Conservation (phyloP, 2,797 vertebrate genomes). For the Fringilla coelebs region DNA sequence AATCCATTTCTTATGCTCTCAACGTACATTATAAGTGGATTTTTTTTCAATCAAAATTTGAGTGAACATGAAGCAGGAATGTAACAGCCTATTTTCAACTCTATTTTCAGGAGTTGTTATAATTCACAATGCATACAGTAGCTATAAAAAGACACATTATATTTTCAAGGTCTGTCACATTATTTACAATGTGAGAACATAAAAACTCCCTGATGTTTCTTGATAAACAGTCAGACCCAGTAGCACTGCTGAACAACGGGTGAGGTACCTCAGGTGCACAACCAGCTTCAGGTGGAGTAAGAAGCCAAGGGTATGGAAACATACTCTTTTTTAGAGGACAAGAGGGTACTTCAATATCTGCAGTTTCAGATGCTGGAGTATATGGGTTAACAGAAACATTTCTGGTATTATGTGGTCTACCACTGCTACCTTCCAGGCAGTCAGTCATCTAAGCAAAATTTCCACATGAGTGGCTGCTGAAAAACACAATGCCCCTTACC, state of each 20-base stretch:
- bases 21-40: neutral
- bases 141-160: constrained; percentile 69
- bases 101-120: constrained; percentile 62
- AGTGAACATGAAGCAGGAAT: neutral
- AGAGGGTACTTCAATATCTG: neutral
- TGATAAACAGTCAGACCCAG: constrained; percentile 43
- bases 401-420: constrained; percentile 32
- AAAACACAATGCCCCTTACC: constrained; percentile 63
- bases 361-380: constrained; percentile 9
- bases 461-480: constrained; percentile 62
- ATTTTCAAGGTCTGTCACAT: constrained; percentile 73
- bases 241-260: neutral
- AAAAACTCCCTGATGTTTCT: constrained; percentile 49
- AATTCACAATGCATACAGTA: constrained; percentile 57
- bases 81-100: constrained; percentile 50
- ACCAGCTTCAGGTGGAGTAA: constrained; percentile 28
- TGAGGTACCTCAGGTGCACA: constrained; percentile 5
- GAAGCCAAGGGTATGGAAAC: constrained; percentile 47
- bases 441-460: constrained; percentile 63
- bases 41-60: neutral
- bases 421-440: constrained; percentile 64
- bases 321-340: constrained; percentile 32
- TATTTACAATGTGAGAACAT: constrained; percentile 59
- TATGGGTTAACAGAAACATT: constrained; percentile 46
- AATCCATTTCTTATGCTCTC: neutral